Base-by-base conservation (phyloP, 2,888 invertebrate genomes). In the Monochamus alternatus region DNA sequence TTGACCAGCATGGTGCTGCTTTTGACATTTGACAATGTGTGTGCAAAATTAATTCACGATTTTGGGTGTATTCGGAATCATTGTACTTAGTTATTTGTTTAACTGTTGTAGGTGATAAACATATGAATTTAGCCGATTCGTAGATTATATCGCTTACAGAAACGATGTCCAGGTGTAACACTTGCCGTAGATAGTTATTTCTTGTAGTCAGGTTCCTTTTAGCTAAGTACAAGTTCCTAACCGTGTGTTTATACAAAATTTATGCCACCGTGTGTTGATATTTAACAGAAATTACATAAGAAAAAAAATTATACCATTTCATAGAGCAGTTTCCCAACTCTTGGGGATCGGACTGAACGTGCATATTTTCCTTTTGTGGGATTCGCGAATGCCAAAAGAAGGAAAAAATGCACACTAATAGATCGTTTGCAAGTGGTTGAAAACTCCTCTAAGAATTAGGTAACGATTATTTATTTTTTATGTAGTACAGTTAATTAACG, bases 1-100 rank as follows among this genome's bases (percentile, higher is more conserved):
- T 87, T 87, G 85, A 86, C 86, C 86, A 85, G 89, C 89, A 89
- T 89, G 89, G 88, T 88, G 89, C 86, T 88, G 88, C 87, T 89
- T 84, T 88, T 87, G 87, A 88, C 87, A 87, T 87, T 83, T 87
- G 87, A 87, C 83, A 83, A 81, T 86, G 83, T 87, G 86, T 88
- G 87, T 88, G 86, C 85, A 85, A 85, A 79, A 78, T 78, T 80
- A 76, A 80, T 80, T 38, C 74, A 75, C 76, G 68, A 70, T 67
- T 65, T 63, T 75, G 79, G 78, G 76, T 75, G 75, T 73, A 76
- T 70, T 64, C 75, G 67, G 75, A 78, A 76, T 69, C 68, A 59
- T 69, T 75, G 75, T 81, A 76, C 73, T 75, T 73, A 70, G 72
- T 71, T 75, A 74, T 67, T 73, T 4, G 59, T 38, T 74, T 75